A percentile compares a stretch with the other conserved stretches of the same genome.
These are phyloP conservation scores for Polypedilum vanderplanki DNA, from an alignment of 1,140 invertebrate genomes.

Conservation along the genomic window DNA sequence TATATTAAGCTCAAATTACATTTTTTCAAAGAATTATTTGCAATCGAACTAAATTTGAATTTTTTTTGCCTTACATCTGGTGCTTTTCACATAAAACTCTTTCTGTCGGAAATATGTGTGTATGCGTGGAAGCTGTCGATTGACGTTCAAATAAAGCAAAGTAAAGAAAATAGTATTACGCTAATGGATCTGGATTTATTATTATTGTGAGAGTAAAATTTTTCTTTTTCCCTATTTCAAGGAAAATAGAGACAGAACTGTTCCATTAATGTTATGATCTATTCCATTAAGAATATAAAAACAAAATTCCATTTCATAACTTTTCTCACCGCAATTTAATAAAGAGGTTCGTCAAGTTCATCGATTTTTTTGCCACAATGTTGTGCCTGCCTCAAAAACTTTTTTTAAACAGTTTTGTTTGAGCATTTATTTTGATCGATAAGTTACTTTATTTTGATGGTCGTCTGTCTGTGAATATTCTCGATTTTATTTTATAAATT, in stretches of 20 bases:
- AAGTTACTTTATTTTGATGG: too few species aligned
- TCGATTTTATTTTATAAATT: too few species aligned
- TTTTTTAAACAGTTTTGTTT: too few species aligned
- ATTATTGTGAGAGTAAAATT: neutral
- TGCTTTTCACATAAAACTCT: neutral
- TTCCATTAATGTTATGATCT: neutral
- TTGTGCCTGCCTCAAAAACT: neutral
- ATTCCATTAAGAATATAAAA: neutral
- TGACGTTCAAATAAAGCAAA: neutral
- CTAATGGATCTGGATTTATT: slow-evolving; percentile 18
- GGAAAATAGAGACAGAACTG: neutral
- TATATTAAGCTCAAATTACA: neutral
- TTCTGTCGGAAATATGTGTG: neutral
- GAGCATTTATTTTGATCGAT: too few species aligned
- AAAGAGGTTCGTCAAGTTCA: neutral
- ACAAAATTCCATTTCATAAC: too few species aligned
- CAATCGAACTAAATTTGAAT: neutral
- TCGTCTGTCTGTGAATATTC: too few species aligned
- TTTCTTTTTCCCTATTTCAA: neutral
- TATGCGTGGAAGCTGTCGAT: slow-evolving; percentile 10
- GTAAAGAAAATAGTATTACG: slow-evolving; percentile 1
- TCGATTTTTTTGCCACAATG: neutral
- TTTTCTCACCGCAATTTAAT: neutral
- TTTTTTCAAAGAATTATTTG: neutral
- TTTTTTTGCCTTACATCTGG: neutral